Evolutionary conservation across 2,797 vertebrate genomes (phyloP), one percentile per base, ranked within the genome.

Genomic region (Pangasius djambal): DNA sequence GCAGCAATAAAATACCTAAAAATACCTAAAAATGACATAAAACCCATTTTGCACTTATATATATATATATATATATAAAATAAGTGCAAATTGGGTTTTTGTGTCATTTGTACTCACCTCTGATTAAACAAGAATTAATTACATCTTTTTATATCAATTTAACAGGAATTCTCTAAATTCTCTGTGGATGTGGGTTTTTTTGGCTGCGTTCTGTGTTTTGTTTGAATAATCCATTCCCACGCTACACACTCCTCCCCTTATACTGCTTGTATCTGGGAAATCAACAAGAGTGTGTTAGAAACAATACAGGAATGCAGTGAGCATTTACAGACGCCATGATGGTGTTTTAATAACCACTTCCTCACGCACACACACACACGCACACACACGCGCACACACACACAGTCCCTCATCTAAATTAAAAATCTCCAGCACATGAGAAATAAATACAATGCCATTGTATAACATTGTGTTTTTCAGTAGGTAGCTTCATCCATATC

Each of bases 401-500:
- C 34, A 61, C 40, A 5, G 12, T 40, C 6, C 20, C 25, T n/a
- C 4, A 22, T 6, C 61, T 79, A 28, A 69, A 55, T 57, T 3
- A 20, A n/a, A 44, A 31, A 10, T 52, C 48, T 50, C 44, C 48
- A n/a, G 75, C 12, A 16, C 28, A n/a, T 52, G 75, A 37, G 18
- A 44, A 75, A 84, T 28, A 72, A 81, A 79, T 86, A 69, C 75
- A 86, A 83, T 44, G 40, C 6, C 3, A 9, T 31, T 6, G 28
- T 77, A 6, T 28, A 40, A 74, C 82, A 63, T 40, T 6, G 61
- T 37, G 34, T 13, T n/a, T 31, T 34, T 97, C 94, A 98, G 94
- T 98, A 98, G 61, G 97, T 95, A 4, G 98, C 98, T 87, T 98
- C 98, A 1, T 98, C 97, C 95, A 97, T 95, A 91, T 98, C 97